These are phyloP conservation scores for Oxygymnocypris stewartii DNA, from an alignment of 2,113 vertebrate species.

Conservation along the genomic window DNA sequence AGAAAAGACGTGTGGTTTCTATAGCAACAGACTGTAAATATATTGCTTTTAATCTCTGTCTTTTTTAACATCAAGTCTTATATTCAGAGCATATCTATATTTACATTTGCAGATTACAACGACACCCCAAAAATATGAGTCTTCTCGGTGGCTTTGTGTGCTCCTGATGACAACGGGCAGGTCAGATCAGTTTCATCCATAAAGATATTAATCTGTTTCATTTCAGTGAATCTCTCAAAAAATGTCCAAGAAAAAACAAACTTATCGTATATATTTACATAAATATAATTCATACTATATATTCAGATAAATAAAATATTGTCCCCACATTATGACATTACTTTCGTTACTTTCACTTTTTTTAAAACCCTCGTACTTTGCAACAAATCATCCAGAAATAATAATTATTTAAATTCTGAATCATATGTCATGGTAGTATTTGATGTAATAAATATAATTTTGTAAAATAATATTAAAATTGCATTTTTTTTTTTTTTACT, in stretches of 20 bases:
- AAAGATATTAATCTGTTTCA: neutral
- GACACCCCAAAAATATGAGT: neutral
- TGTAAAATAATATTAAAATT: no score
- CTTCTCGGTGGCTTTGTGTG: slow-evolving; percentile 34
- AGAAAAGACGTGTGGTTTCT: slow-evolving; percentile 60
- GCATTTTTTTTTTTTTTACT: no score
- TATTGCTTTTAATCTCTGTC: slow-evolving; percentile 56
- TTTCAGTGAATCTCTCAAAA: neutral
- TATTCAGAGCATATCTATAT: slow-evolving; percentile 56
- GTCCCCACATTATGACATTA: neutral
- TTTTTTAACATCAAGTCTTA: slow-evolving; percentile 49
- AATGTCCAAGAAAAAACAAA: neutral
- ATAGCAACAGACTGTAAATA: slow-evolving; percentile 54
- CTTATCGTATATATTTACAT: no score
- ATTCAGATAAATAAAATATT: neutral
- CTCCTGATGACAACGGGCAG: slow-evolving; percentile 8
- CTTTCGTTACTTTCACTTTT: no score
- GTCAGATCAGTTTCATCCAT: neutral
- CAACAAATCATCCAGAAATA: no score
- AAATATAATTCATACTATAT: neutral
- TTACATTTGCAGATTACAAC: slow-evolving; percentile 38
- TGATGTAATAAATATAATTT: no score
- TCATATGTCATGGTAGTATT: no score
- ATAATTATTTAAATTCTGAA: no score
- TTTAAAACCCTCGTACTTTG: no score